Percentiles rank a stretch among this genome's conserved stretches.
These are phyloP conservation scores for Actinemys pallida DNA, from an alignment of 2,113 vertebrate genomes.

Conservation along the genomic window DNA sequence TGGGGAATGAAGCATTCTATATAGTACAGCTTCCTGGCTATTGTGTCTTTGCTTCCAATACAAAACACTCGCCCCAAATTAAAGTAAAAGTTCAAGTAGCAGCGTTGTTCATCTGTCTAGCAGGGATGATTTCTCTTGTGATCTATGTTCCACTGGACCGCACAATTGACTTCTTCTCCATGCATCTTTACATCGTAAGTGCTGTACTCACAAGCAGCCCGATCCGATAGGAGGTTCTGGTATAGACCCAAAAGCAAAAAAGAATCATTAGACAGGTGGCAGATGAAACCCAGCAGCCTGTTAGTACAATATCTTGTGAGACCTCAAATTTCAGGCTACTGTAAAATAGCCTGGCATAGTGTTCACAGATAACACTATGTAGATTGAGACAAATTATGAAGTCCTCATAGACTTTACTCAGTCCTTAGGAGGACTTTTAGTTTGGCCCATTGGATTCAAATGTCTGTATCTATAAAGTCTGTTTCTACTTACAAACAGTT, in stretches of 20 bases:
- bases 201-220: accelerated
- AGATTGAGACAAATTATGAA: neutral
- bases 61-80: neutral
- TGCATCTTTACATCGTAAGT: neutral
- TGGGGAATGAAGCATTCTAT: neutral
- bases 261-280: accelerated
- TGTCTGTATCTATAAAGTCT: neutral
- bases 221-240: neutral
- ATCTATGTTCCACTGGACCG: neutral
- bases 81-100: neutral
- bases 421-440: neutral
- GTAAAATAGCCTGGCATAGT: neutral
- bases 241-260: neutral
- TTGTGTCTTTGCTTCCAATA: accelerated
- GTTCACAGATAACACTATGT: neutral
- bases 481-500: neutral
- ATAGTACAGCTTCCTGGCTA: accelerated
- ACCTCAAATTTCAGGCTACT: neutral
- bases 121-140: accelerated
- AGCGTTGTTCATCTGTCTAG: neutral
- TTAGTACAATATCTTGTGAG: neutral
- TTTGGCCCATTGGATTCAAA: neutral
- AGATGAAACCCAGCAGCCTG: neutral
- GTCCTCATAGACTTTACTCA: accelerated
- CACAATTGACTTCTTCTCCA: accelerated